phyloP scores from a whole-genome alignment of 2,888 invertebrate species.

The Tetanocera ferruginea region DNA sequence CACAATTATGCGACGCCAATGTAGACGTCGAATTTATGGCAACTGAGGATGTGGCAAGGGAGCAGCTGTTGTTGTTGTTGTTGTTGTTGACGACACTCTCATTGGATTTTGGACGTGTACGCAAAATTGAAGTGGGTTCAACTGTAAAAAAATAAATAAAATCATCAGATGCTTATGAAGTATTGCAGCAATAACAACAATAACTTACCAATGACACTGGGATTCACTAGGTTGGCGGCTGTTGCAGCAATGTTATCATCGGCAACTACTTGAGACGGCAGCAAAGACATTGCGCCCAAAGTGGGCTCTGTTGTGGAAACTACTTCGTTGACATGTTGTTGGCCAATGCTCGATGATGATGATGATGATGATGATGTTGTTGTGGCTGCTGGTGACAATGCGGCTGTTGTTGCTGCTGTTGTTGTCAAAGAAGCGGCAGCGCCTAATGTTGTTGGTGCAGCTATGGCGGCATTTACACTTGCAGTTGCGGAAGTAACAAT shows the following conservation, averaged over 20 bases:
- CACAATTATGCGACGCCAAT: not conserved
- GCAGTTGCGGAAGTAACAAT: slow-evolving; percentile 65
- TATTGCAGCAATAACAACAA: not conserved
- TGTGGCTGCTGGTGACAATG: slow-evolving; percentile 32
- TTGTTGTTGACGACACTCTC: slow-evolving; percentile 45
- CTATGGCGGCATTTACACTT: slow-evolving; percentile 61
- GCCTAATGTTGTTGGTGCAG: slow-evolving; percentile 37
- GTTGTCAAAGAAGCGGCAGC: slow-evolving; percentile 37
- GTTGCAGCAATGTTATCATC: slow-evolving; percentile 41
- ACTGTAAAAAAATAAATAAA: slow-evolving; percentile 44
- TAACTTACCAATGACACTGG: slow-evolving; percentile 52
- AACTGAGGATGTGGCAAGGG: slow-evolving; percentile 28
- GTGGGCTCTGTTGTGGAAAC: slow-evolving; percentile 51
- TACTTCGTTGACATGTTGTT: slow-evolving; percentile 33
- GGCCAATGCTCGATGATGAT: not conserved
- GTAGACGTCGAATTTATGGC: slow-evolving; percentile 23
- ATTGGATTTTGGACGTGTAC: slow-evolving; percentile 56
- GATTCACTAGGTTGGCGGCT: slow-evolving; percentile 43
- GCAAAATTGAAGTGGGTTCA: slow-evolving; percentile 51
- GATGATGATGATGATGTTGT: not conserved
- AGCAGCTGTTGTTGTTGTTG: not conserved
- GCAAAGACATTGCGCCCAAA: slow-evolving; percentile 44
- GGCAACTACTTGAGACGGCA: slow-evolving; percentile 45
- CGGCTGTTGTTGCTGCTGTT: slow-evolving; percentile 34
- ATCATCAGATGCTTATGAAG: too few relatives aligned